Conservation (phyloP, 2,797 vertebrate species). For the Syngnathus rostellatus region DNA sequence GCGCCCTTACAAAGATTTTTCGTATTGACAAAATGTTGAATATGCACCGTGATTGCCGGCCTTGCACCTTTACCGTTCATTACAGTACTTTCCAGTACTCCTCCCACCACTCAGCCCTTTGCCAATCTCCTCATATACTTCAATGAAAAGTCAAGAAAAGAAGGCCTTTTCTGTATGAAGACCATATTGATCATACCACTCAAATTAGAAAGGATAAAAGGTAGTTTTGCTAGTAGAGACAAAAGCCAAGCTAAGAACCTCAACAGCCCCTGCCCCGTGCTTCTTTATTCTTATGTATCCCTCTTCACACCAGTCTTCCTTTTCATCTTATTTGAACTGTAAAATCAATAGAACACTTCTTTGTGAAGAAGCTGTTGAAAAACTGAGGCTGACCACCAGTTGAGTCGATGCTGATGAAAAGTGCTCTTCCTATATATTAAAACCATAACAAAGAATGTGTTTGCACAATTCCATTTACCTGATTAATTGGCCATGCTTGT, state of each 20-base stretch:
- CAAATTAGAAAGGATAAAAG: not conserved
- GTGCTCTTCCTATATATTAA: not conserved
- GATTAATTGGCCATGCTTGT: not conserved
- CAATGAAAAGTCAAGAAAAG: not conserved
- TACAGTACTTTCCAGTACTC: not conserved
- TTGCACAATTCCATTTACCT: not conserved
- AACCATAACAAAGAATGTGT: not conserved
- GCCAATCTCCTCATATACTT: not conserved
- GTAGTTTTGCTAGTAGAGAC: not conserved
- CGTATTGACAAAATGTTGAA: not conserved
- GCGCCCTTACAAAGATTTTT: too few relatives aligned
- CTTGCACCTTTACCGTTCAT: not conserved
- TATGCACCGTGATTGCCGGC: not conserved
- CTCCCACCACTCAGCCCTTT: not conserved
- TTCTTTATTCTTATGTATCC: slow-evolving; percentile 3
- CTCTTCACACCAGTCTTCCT: slow-evolving; percentile 13
- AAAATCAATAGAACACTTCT: slow-evolving; percentile 53
- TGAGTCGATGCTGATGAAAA: not conserved
- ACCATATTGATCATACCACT: not conserved
- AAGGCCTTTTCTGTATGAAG: not conserved
- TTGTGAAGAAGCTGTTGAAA: slow-evolving; percentile 47
- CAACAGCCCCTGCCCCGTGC: not conserved
- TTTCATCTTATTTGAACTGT: slow-evolving; percentile 24
- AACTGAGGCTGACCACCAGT: slow-evolving; percentile 19
- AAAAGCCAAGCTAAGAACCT: slow-evolving; percentile 7